These are phyloP conservation scores for Solenodon paradoxus DNA, from an alignment of 2,113 vertebrate species.

Conservation along the genomic window DNA sequence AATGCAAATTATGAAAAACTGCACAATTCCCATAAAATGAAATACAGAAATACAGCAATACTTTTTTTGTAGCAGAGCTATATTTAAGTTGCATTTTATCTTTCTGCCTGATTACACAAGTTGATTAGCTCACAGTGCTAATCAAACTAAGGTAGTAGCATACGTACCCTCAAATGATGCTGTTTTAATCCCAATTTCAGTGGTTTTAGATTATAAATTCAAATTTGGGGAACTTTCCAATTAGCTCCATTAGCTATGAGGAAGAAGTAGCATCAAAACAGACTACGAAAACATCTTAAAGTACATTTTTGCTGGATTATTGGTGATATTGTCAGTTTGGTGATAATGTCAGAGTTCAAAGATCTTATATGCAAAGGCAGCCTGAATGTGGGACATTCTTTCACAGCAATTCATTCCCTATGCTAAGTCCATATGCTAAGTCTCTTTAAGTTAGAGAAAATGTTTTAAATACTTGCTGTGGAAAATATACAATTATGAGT, in stretches of 20 bases:
- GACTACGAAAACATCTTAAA: not conserved
- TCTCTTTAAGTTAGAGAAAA: not conserved
- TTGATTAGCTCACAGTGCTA: not conserved
- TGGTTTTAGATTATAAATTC: not conserved
- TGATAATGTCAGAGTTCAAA: not conserved
- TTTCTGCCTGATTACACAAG: not conserved
- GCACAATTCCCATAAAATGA: not conserved
- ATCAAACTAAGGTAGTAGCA: not conserved
- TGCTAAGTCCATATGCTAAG: not conserved
- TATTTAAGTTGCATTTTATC: not conserved
- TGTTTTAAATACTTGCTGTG: not conserved
- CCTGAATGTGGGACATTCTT: not conserved
- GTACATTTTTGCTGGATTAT: rapidly evolving
- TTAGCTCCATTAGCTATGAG: not conserved
- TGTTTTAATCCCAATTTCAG: not conserved
- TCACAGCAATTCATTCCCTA: not conserved
- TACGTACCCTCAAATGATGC: not conserved
- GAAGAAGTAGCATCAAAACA: not conserved
- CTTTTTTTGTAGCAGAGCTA: not conserved
- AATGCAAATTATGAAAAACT: not conserved
- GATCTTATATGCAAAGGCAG: not conserved
- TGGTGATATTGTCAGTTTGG: not conserved
- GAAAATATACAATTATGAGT: not conserved
- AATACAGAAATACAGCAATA: not conserved
- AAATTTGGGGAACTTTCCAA: not conserved